Percentiles rank a stretch among this genome's conserved stretches.
Evolutionary conservation across 2,797 vertebrate species (phyloP).

Genomic region (Callimico goeldii): DNA sequence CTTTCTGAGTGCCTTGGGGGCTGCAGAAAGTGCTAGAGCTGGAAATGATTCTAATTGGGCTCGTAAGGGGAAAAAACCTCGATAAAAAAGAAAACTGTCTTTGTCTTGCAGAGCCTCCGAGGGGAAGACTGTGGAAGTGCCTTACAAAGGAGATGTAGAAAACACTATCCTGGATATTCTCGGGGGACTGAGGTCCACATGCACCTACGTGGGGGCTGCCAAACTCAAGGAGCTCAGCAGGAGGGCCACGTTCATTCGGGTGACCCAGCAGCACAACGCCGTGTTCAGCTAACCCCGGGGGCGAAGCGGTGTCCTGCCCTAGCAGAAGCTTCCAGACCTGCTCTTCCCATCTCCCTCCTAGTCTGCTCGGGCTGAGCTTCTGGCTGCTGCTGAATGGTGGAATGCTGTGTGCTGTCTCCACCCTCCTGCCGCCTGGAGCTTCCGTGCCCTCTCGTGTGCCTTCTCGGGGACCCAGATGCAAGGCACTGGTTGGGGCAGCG

Average conservation of each 20-base stretch:
- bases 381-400: neutral
- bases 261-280: slow-evolving; percentile 97
- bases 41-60: neutral
- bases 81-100: neutral
- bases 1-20: neutral
- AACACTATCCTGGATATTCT: slow-evolving; percentile 96
- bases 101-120: slow-evolving; percentile 91
- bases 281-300: slow-evolving; percentile 88
- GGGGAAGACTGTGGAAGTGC: slow-evolving; percentile 96
- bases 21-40: neutral
- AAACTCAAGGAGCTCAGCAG: slow-evolving; percentile 98
- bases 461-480: neutral
- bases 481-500: neutral
- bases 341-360: neutral
- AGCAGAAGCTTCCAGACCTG: neutral
- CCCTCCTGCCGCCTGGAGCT: neutral
- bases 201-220: slow-evolving; percentile 98
- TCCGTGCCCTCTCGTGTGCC: neutral
- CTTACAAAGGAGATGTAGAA: slow-evolving; percentile 94
- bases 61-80: neutral
- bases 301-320: fast-evolving
- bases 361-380: neutral
- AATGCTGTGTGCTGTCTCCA: neutral
- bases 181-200: slow-evolving; percentile 96
- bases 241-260: slow-evolving; percentile 97